Base-by-base conservation (phyloP, 2,113 vertebrate genomes). In the Grammomys surdaster region DNA sequence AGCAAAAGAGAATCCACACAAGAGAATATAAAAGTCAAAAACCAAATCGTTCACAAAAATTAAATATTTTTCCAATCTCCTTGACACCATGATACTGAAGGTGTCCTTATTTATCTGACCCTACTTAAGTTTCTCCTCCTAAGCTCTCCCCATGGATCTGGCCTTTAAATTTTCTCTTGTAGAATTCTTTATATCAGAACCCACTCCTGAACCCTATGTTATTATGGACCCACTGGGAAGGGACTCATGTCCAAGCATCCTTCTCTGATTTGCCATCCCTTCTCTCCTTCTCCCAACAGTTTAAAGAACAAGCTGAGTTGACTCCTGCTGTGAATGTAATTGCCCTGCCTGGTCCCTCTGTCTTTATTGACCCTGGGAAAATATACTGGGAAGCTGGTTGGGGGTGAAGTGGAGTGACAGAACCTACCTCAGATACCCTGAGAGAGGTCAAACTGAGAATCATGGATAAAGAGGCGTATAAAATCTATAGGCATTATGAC, bases 1-100 rank as follows among this genome's bases (percentile, higher is more conserved):
- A 89, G 33, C 54, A 46, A 82, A 60, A 5, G 54, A 78, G 91
- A 96, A 93, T 1, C 36, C 48, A 95, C 91, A 46, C 69, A 81
- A 95, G 96, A 96, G 85, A 91, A 48, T 46, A 9, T 92, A 36
- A 3, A 96, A 72, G 93, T 93, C 3, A 4, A 24, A 60, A 5
- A 89, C n/a, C 75, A 93, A 67, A 81, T 96, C 11, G 12, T 8
- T 67, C 93, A 92, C 60, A 95, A 88, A 13, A 16, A 82, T 3
- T 97, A 96, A 19, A 33, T 67, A 0, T 4, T 1, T 7, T 7
- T 87, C 28, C 6, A 0, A 16, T 3, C 28, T 87, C n/a, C 76
- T 93, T 54, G 96, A 94, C 78, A 92, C 96, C 93, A 92, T 96
- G 86, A 69, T 96, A 88, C 75, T 96, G 28, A 93, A 97, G 89